Evolutionary conservation across 2,113 vertebrate species (phyloP).

Genomic region (Xenus cinereus): DNA sequence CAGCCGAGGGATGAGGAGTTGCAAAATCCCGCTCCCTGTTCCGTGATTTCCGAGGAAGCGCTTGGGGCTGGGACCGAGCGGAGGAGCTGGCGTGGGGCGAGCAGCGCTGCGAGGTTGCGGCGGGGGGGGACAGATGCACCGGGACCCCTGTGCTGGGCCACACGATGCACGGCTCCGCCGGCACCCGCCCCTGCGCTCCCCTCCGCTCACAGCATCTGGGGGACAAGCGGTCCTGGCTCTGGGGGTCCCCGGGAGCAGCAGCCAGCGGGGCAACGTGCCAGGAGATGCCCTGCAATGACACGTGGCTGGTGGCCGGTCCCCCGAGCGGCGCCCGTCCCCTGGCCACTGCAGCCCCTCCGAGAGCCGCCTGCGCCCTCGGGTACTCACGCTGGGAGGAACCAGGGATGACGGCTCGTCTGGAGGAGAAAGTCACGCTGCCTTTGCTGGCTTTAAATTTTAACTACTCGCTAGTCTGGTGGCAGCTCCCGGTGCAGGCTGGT

Average conservation of each 20-base stretch:
- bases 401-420: accelerated
- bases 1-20: background rate
- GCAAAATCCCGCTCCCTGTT: background rate
- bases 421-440: background rate
- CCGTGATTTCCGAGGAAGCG: background rate
- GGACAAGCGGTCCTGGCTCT: accelerated
- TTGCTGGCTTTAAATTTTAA: background rate
- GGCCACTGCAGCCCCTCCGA: background rate
- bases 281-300: background rate
- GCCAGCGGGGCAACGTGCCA: accelerated
- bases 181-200: background rate
- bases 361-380: background rate
- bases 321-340: background rate
- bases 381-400: accelerated
- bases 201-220: background rate
- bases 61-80: background rate
- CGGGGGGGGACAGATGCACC: no score
- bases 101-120: background rate
- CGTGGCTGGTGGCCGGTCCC: background rate
- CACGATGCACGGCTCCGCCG: accelerated
- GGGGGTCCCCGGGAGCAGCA: accelerated
- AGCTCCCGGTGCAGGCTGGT: background rate
- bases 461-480: background rate
- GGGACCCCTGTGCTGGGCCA: background rate
- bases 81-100: accelerated